Base-by-base conservation (phyloP, 2,888 invertebrate genomes). In the Slavum lentiscoides region DNA sequence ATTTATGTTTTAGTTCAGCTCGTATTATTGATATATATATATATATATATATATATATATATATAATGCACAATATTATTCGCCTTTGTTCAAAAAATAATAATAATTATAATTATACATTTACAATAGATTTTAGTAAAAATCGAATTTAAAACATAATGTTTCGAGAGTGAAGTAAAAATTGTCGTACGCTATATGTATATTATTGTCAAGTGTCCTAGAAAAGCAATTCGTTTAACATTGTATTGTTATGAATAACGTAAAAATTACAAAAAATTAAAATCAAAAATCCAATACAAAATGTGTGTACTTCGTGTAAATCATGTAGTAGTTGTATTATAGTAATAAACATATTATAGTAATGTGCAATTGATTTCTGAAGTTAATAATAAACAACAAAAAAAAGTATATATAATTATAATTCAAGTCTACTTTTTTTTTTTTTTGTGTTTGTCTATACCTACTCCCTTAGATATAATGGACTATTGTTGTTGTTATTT, bases 41-140 rank as follows among this genome's bases (percentile, higher is more conserved):
- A 43, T 49, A 49, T 49, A 7, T 7, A 62, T 74, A 58, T 66
- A 58, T 70, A 58, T 58, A n/a, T n/a, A n/a, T n/a, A n/a, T n/a
- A n/a, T 59, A 61, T 67, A 43, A 68, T 76, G 75, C 75, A 76
- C 75, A 76, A 76, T 76, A 76, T 76, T 76, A 76, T 76, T 76
- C 67, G 75, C 75, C 75, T 68, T 76, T 76, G 75, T 76, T 76
- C 67, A 49, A 68, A 58, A 59, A 68, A 23, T 53, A 17, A 68
- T 68, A 6, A 43, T 43, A 43, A 43, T n/a, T n/a, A n/a, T 43
- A 43, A 7, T 43, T 9, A 19, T 13, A 69, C n/a, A 59, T 68
- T 37, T 68, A 59, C 75, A 59, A 76, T 76, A 76, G 67, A 30
- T 76, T 7, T 76, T 76, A 68, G 67, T n/a, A 30, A 68, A 76